Evolutionary conservation across 2,113 vertebrate species (phyloP).

Genomic region (Motacilla alba): DNA sequence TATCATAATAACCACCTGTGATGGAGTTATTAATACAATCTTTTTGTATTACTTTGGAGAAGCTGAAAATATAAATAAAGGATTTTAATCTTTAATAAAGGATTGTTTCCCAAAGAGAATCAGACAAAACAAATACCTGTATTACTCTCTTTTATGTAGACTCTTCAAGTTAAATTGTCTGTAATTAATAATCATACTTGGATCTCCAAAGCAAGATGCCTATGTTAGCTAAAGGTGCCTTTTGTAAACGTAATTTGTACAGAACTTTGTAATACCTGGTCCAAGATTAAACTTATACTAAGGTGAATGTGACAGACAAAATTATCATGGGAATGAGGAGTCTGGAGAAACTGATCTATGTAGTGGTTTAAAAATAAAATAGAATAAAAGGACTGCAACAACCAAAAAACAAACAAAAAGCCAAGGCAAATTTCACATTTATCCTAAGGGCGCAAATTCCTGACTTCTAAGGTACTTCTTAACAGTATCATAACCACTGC

Average conservation of each 20-base stretch:
- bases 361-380: neutral
- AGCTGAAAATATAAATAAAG: neutral
- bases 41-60: neutral
- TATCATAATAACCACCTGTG: neutral
- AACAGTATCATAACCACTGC: neutral
- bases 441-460: neutral
- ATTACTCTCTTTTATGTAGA: neutral
- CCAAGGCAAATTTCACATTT: neutral
- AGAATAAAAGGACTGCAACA: neutral
- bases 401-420: neutral
- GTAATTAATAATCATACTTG: neutral
- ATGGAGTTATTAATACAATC: neutral
- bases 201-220: neutral
- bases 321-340: neutral
- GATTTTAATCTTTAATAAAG: neutral
- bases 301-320: neutral
- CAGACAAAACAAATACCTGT: neutral
- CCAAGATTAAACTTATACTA: neutral
- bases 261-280: neutral
- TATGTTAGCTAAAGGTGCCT: neutral
- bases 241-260: neutral
- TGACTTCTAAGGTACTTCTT: neutral
- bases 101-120: neutral
- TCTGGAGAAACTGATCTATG: neutral
- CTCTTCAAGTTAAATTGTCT: neutral